phyloP scores from a whole-genome alignment of 2,113 vertebrate genomes.

The Xenopus tropicalis region UCB_Xtro_10.0 CM004452.2:21781501-21782000 shows the following conservation, averaged over 20 bases:
- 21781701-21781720: constrained; percentile 42
- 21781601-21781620: constrained; percentile 14
- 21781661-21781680: constrained; percentile 37
- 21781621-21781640: constrained; percentile 20
- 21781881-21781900: not conserved
- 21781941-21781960: no score
- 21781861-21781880: not conserved
- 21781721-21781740: constrained; percentile 30
- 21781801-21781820: constrained; percentile 39
- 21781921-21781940: no score
- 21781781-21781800: constrained; percentile 32
- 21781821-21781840: constrained; percentile 25
- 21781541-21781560: not conserved
- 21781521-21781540: not conserved
- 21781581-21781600: constrained; percentile 27
- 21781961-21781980: no score
- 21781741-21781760: constrained; percentile 29
- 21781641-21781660: constrained; percentile 26
- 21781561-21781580: constrained; percentile 9
- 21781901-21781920: no score
- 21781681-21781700: constrained; percentile 27
- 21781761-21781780: constrained; percentile 42
- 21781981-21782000: no score
- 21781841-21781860: constrained; percentile 15
- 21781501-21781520: not conserved